phyloP scores from a whole-genome alignment of 2,888 invertebrate genomes.

The Rhamphomyia laevipes region DNA sequence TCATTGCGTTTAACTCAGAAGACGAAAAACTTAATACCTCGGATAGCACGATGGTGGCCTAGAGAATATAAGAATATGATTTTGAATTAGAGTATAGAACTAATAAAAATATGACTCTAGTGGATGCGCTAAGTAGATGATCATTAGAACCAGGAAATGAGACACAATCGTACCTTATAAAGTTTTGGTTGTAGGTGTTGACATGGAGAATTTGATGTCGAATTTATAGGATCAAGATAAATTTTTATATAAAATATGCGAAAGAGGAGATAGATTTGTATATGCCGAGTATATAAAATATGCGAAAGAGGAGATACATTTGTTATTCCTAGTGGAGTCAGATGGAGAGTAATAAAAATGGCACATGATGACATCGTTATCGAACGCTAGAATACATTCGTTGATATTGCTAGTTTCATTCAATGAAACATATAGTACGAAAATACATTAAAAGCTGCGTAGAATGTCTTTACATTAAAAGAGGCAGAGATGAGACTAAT shows the following conservation, averaged over 20 bases:
- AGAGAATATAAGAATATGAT: constrained; percentile 1
- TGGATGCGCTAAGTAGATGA: background rate
- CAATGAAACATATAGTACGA: too few species aligned
- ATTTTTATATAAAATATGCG: constrained; percentile 9
- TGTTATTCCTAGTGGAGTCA: constrained; percentile 8
- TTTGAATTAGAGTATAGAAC: constrained; percentile 1
- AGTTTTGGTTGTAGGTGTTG: constrained; percentile 4
- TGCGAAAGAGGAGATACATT: constrained; percentile 2
- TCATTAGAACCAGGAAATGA: too few species aligned
- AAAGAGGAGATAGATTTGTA: too few species aligned
- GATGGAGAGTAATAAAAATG: constrained; percentile 7
- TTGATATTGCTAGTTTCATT: constrained; percentile 30
- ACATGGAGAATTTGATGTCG: constrained; percentile 10
- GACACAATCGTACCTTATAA: background rate
- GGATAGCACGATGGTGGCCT: constrained; percentile 7
- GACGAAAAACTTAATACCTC: constrained; percentile 1
- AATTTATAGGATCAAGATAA: constrained; percentile 12
- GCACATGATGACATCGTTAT: constrained; percentile 9
- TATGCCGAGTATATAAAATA: constrained; percentile 4
- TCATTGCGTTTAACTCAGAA: background rate
- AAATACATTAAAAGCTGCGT: too few species aligned
- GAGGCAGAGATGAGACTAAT: constrained; percentile 13
- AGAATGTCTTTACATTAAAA: constrained; percentile 29
- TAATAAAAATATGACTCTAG: background rate
- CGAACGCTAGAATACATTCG: constrained; percentile 6